These are phyloP conservation scores for Hydrocynus forskahlii DNA, from an alignment of 2,797 vertebrate genomes.

Conservation along the genomic window DNA sequence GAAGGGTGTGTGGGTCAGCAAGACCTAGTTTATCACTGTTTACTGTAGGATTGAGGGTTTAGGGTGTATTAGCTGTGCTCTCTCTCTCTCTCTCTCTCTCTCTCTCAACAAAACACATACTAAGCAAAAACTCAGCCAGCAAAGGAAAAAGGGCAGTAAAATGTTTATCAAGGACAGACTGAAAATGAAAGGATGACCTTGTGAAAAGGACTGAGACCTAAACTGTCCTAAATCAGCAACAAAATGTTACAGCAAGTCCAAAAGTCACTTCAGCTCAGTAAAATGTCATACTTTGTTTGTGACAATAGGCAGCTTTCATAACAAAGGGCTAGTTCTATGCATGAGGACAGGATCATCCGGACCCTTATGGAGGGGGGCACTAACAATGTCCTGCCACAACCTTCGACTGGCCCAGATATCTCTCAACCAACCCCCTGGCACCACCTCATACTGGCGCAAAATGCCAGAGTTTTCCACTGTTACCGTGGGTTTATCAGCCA, in stretches of 20 bases:
- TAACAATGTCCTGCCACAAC: neutral
- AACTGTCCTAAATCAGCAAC: constrained; percentile 3
- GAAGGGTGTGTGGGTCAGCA: constrained; percentile 57
- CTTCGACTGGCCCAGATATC: constrained; percentile 3
- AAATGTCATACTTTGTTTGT: constrained; percentile 27
- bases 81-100: constrained; percentile 11
- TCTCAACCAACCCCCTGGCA: constrained; percentile 30
- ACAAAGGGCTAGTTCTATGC: neutral
- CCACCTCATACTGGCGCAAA: constrained; percentile 40
- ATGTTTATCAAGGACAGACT: neutral
- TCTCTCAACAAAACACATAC: constrained; percentile 32
- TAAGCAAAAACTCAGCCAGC: constrained; percentile 28
- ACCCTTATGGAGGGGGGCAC: neutral
- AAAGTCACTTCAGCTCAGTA: constrained; percentile 15
- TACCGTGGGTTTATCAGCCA: constrained; percentile 34
- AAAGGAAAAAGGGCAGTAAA: neutral
- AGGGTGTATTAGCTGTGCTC: constrained; percentile 44
- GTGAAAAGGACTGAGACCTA: neutral
- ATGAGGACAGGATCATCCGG: neutral
- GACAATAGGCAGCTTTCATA: neutral
- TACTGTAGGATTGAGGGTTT: constrained; percentile 56
- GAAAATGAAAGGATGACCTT: constrained; percentile 7
- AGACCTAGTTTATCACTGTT: constrained; percentile 55
- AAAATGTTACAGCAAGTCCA: constrained; percentile 12
- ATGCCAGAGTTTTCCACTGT: constrained; percentile 32